Conservation (phyloP, 2,113 vertebrate genomes). For the Oryzias celebensis region DNA sequence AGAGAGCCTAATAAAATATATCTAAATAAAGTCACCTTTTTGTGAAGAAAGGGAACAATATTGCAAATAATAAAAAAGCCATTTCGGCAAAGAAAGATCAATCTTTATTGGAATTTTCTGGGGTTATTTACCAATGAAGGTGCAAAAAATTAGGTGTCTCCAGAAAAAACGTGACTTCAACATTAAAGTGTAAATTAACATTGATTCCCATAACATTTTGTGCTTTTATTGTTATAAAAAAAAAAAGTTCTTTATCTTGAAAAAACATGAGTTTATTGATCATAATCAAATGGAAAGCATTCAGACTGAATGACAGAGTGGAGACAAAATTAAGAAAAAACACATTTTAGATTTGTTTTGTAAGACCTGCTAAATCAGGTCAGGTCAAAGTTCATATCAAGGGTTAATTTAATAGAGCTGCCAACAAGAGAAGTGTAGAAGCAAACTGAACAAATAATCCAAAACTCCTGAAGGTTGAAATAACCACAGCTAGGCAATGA, state of each 20-base stretch:
- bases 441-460: no score
- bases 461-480: no score
- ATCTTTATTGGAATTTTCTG: slow-evolving; percentile 10
- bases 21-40: slow-evolving; percentile 24
- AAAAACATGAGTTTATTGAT: no score
- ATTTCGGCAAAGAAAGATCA: slow-evolving; percentile 2
- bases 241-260: neutral
- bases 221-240: neutral
- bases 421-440: no score
- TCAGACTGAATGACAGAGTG: no score
- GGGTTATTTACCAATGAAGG: slow-evolving; percentile 1
- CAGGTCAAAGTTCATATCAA: no score
- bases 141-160: neutral
- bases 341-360: no score
- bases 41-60: slow-evolving; percentile 9
- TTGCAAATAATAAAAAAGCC: slow-evolving; percentile 12
- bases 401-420: no score
- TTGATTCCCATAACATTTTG: neutral
- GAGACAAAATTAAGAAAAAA: no score
- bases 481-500: no score
- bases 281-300: no score
- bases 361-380: no score
- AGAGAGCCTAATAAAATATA: slow-evolving; percentile 28
- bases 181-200: neutral
- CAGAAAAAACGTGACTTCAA: neutral